These are phyloP conservation scores for zebrafish (Danio rerio) DNA, from an alignment of 2,113 vertebrate genomes.

Conservation along the genomic window DNA sequence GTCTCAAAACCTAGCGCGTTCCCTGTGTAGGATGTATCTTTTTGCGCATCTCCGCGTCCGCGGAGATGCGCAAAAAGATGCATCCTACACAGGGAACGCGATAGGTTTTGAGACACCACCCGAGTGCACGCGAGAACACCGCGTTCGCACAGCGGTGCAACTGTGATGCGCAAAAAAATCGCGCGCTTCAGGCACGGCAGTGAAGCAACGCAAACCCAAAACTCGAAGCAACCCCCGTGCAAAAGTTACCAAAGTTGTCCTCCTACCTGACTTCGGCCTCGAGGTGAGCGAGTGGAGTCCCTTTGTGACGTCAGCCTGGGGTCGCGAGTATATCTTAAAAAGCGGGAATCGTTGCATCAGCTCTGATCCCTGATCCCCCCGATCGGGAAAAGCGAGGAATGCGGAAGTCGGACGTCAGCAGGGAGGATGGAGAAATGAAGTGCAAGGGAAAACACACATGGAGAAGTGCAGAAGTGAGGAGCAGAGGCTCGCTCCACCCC, in stretches of 20 bases:
- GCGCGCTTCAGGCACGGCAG: background rate
- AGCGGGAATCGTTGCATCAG: conserved; percentile 90
- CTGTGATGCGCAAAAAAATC: conserved; percentile 13
- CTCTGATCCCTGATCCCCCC: conserved; percentile 85
- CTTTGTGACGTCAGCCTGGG: conserved; percentile 76
- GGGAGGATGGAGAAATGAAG: conserved; percentile 72
- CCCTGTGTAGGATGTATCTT: background rate
- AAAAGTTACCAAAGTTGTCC: conserved; percentile 62
- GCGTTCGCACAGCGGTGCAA: background rate
- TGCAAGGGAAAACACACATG: conserved; percentile 55
- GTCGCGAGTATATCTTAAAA: conserved; percentile 82
- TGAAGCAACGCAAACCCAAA: background rate
- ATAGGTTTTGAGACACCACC: background rate
- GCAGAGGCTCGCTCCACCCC: conserved; percentile 76
- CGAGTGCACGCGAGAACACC: no score
- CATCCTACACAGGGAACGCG: background rate
- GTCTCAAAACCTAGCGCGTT: background rate
- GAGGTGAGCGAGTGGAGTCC: conserved; percentile 73
- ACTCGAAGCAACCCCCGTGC: background rate
- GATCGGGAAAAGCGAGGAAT: conserved; percentile 96
- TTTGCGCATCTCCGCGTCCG: background rate
- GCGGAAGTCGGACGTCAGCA: conserved; percentile 94
- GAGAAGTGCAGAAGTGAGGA: conserved; percentile 73
- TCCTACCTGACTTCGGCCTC: conserved; percentile 79
- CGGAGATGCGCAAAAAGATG: background rate